Evolutionary conservation across 1,140 invertebrate species (phyloP).

Genomic region (Neodiprion virginianus): DNA sequence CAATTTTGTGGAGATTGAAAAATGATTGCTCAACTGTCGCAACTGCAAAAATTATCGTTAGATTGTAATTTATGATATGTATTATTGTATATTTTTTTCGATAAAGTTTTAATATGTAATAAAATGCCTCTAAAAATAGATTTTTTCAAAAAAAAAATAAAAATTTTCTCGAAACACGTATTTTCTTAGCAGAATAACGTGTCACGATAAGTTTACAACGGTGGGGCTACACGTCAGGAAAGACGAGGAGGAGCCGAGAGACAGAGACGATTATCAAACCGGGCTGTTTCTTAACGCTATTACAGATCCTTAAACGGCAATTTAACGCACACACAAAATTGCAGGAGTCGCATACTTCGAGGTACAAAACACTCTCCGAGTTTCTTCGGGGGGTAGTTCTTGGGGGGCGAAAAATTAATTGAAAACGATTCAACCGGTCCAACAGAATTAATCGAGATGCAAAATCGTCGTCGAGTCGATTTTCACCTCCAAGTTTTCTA

Average conservation of each 20-base stretch:
- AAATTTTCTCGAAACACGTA: neutral
- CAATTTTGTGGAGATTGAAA: too few relatives aligned
- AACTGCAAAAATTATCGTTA: too few relatives aligned
- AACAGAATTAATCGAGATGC: too few relatives aligned
- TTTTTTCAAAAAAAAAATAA: too few relatives aligned
- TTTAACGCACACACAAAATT: slow-evolving; percentile 19
- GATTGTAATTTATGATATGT: too few relatives aligned
- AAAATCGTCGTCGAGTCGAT: too few relatives aligned
- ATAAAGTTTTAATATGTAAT: neutral
- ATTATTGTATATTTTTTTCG: neutral
- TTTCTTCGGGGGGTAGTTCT: too few relatives aligned
- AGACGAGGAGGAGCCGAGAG: too few relatives aligned
- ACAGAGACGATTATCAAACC: neutral
- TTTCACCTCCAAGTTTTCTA: too few relatives aligned
- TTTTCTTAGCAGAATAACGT: neutral
- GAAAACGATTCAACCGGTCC: neutral
- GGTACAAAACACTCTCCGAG: too few relatives aligned
- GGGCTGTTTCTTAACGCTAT: slow-evolving; percentile 5
- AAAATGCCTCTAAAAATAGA: neutral
- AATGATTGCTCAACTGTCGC: too few relatives aligned
- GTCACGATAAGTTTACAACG: neutral
- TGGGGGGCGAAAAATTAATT: neutral
- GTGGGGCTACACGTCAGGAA: neutral
- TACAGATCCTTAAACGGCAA: slow-evolving; percentile 34
- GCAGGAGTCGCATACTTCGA: neutral